Conservation (phyloP, 2,888 invertebrate species). For the Polymixis lichenea region DNA sequence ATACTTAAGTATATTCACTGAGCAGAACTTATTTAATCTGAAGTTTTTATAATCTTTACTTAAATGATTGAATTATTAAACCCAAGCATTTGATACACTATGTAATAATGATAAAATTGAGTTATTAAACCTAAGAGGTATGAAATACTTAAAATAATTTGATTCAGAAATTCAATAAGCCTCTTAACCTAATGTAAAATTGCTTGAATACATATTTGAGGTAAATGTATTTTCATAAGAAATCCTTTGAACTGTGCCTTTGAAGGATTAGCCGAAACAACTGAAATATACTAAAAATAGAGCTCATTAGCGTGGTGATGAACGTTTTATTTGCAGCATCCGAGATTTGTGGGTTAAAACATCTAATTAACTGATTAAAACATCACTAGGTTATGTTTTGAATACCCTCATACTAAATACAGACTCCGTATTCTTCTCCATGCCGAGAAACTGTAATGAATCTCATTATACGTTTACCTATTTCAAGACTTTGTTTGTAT, state of each 20-base stretch:
- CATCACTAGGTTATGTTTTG: neutral
- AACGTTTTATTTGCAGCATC: slow-evolving; percentile 23
- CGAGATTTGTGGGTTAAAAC: slow-evolving; percentile 2
- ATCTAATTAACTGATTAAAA: slow-evolving; percentile 1
- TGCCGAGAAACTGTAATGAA: slow-evolving; percentile 54
- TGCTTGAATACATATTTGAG: slow-evolving; percentile 18
- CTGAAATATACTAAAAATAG: slow-evolving; percentile 1
- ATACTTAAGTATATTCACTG: slow-evolving; percentile 17
- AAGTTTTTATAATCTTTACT: slow-evolving; percentile 18
- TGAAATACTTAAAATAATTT: slow-evolving; percentile 19
- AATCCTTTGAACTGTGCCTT: slow-evolving; percentile 4
- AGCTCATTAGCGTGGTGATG: slow-evolving; percentile 8
- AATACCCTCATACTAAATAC: neutral
- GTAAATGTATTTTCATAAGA: slow-evolving; percentile 22
- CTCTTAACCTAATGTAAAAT: slow-evolving; percentile 24
- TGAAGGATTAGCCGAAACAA: slow-evolving; percentile 2
- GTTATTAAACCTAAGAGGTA: slow-evolving; percentile 12
- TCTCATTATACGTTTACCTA: slow-evolving; percentile 61
- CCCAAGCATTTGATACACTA: slow-evolving; percentile 2
- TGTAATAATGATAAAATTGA: slow-evolving; percentile 4
- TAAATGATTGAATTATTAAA: slow-evolving; percentile 26
- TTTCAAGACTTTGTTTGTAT: slow-evolving; percentile 73
- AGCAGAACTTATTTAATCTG: slow-evolving; percentile 26
- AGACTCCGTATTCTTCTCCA: neutral
- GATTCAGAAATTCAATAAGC: slow-evolving; percentile 11